A percentile compares a stretch with the other conserved stretches of the same genome.
phyloP scores from a whole-genome alignment of 2,113 vertebrate species.

The Nothocercus nigrocapillus region DNA sequence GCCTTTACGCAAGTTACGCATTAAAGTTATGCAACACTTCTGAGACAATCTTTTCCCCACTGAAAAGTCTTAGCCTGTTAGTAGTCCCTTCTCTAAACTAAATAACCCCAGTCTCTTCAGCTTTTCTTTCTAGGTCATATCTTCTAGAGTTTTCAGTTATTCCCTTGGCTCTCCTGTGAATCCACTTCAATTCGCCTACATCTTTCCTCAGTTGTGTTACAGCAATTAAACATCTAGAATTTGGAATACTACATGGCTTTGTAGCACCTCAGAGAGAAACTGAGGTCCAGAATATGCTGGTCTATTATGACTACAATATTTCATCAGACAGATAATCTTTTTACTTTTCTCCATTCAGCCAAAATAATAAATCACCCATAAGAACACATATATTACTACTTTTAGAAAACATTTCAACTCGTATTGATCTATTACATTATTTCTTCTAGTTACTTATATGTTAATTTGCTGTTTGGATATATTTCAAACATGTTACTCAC shows the following conservation, averaged over 20 bases:
- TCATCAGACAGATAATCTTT: neutral
- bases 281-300: neutral
- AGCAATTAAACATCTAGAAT: neutral
- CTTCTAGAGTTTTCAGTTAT: neutral
- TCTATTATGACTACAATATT: neutral
- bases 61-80: neutral
- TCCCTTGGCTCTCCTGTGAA: neutral
- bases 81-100: neutral
- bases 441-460: constrained; percentile 21
- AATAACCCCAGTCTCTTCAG: neutral
- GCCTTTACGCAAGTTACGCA: too few species aligned
- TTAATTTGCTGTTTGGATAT: constrained; percentile 54
- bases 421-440: constrained; percentile 5
- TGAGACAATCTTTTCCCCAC: neutral
- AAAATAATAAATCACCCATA: neutral
- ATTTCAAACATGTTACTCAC: constrained; percentile 29
- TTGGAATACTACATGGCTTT: neutral
- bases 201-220: neutral
- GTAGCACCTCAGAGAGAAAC: neutral
- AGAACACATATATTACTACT: neutral
- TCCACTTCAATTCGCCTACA: neutral
- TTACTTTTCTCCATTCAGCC: neutral
- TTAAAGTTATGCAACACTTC: neutral
- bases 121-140: neutral
- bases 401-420: constrained; percentile 22